Evolutionary conservation across 1,140 invertebrate species (phyloP).

Genomic region (Luehdorfia chinensis): DNA sequence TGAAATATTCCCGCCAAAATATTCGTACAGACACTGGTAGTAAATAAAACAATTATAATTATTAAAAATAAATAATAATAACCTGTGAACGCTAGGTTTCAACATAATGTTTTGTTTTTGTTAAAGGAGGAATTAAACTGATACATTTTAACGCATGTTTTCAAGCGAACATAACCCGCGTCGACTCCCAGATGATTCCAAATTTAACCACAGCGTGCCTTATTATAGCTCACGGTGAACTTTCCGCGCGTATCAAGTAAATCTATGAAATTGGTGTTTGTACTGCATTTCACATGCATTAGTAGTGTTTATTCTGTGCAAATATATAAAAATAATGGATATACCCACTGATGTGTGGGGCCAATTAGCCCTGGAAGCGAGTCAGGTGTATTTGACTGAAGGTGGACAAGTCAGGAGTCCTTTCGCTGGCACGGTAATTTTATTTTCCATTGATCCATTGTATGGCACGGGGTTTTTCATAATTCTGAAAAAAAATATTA

Average conservation of each 20-base stretch:
- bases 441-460: background rate
- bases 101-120: too few relatives aligned
- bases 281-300: conserved; percentile 30
- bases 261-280: conserved; percentile 26
- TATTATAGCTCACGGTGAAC: conserved; percentile 46
- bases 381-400: conserved; percentile 89
- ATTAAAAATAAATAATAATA: too few relatives aligned
- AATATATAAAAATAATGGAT: conserved; percentile 73
- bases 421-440: conserved; percentile 88
- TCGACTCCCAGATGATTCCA: conserved; percentile 60
- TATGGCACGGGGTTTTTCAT: too few relatives aligned
- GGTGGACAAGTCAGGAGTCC: conserved; percentile 85
- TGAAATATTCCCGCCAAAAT: conserved; percentile 5
- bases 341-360: conserved; percentile 86
- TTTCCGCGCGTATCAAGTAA: conserved; percentile 51
- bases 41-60: too few relatives aligned
- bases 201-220: conserved; percentile 69
- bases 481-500: too few relatives aligned
- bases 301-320: conserved; percentile 34
- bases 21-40: background rate
- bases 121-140: background rate
- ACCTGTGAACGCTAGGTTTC: too few relatives aligned
- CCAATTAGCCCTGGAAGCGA: conserved; percentile 88
- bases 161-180: conserved; percentile 3
- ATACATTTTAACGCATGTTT: background rate